Evolutionary conservation across 2,113 vertebrate species (phyloP).

Genomic region (Lasiurus cinereus): DNA sequence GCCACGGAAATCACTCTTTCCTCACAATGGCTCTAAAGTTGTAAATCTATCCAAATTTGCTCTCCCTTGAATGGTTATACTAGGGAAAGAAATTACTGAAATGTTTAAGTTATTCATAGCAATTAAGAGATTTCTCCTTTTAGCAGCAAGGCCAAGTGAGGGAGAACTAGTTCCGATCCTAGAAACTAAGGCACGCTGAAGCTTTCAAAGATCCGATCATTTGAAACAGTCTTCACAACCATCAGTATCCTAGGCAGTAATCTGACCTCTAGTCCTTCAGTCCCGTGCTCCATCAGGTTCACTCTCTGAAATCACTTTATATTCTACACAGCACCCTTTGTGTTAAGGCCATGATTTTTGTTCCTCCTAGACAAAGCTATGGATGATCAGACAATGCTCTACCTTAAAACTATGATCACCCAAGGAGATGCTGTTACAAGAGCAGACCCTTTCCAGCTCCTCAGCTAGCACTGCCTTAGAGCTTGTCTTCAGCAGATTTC

Average conservation of each 20-base stretch:
- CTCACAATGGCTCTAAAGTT: conserved; percentile 62
- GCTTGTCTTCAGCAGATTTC: conserved; percentile 69
- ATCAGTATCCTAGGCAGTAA: conserved; percentile 75
- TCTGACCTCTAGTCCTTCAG: conserved; percentile 55
- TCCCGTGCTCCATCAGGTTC: conserved; percentile 41
- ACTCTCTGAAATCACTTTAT: conserved; percentile 50
- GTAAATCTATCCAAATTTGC: conserved; percentile 63
- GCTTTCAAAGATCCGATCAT: conserved; percentile 68
- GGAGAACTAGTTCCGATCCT: conserved; percentile 67
- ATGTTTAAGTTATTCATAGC: conserved; percentile 69
- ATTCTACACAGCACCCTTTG: conserved; percentile 64
- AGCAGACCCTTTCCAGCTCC: conserved; percentile 60
- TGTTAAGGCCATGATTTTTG: conserved; percentile 75
- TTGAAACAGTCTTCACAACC: conserved; percentile 66
- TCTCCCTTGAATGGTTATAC: conserved; percentile 62
- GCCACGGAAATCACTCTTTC: conserved; percentile 56
- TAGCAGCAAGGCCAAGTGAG: conserved; percentile 74
- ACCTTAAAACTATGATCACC: conserved; percentile 67
- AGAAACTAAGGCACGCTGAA: conserved; percentile 84
- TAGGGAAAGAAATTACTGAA: conserved; percentile 72
- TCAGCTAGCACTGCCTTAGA: conserved; percentile 39
- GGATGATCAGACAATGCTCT: conserved; percentile 35
- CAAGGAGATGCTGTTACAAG: conserved; percentile 43
- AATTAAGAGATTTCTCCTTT: conserved; percentile 72
- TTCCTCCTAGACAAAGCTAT: conserved; percentile 61